phyloP scores from a whole-genome alignment of 2,113 vertebrate genomes.

The Rallus limicola region DNA sequence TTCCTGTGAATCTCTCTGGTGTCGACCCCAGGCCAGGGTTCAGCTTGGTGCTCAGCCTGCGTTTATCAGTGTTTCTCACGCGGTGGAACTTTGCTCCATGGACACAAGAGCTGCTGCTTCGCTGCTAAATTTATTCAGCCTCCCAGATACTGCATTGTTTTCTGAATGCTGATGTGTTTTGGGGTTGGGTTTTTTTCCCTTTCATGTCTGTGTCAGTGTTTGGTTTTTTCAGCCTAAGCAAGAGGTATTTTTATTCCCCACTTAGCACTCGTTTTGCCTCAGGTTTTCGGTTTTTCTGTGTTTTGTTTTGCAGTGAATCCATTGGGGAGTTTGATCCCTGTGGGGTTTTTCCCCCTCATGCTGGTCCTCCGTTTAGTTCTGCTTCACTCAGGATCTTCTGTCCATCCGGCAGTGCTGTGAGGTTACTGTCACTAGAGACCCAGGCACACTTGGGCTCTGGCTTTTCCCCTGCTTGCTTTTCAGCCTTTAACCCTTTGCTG shows the following conservation, averaged over 20 bases:
- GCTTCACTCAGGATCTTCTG: background rate
- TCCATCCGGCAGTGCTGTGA: background rate
- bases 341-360: background rate
- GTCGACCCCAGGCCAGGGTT: background rate
- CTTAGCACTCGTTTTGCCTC: background rate
- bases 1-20: background rate
- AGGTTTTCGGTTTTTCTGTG: background rate
- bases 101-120: background rate
- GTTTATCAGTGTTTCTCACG: background rate
- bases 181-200: background rate
- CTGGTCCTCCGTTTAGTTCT: background rate
- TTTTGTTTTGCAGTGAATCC: background rate
- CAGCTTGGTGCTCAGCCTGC: background rate
- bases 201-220: background rate
- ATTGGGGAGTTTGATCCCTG: background rate
- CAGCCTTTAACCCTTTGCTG: background rate
- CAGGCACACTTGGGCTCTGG: background rate
- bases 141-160: background rate
- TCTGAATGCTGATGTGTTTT: background rate
- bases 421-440: background rate
- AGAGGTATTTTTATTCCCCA: background rate
- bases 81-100: background rate
- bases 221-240: background rate
- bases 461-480: background rate
- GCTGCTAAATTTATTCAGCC: background rate